Evolutionary conservation across 1,140 invertebrate genomes (phyloP).

Genomic region (Drosophila rhopaloa): DNA sequence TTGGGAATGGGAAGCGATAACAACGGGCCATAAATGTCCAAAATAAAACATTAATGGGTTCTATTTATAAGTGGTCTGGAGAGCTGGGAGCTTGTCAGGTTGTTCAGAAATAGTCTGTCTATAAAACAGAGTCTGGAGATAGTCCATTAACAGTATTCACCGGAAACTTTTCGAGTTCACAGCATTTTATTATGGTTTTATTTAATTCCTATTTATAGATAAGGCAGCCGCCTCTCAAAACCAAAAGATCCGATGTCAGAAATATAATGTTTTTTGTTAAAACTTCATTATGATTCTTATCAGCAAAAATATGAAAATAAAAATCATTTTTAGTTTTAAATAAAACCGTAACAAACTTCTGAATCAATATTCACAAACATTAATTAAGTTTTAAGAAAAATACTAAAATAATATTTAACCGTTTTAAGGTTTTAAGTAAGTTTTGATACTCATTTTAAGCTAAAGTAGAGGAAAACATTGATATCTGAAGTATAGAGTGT

Average conservation of each 20-base stretch:
- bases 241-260: no score
- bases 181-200: neutral
- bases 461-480: no score
- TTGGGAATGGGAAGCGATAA: conserved; percentile 15
- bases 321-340: no score
- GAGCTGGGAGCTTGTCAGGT: conserved; percentile 15
- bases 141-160: neutral
- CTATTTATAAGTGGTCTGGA: conserved; percentile 37
- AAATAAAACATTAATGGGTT: conserved; percentile 42
- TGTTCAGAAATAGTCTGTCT: conserved; percentile 20
- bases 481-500: no score
- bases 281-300: neutral
- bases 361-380: no score
- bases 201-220: neutral
- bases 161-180: neutral
- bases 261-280: no score
- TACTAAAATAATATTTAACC: no score
- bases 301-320: neutral
- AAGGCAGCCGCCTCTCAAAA: neutral
- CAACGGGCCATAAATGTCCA: conserved; percentile 39
- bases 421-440: no score
- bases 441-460: no score
- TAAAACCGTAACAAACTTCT: no score
- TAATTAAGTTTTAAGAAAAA: no score
- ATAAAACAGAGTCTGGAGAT: conserved; percentile 6